Percentiles rank a stretch among this genome's conserved stretches.
phyloP scores from a whole-genome alignment of 2,888 invertebrate genomes.

The Polyommatus icarus region DNA sequence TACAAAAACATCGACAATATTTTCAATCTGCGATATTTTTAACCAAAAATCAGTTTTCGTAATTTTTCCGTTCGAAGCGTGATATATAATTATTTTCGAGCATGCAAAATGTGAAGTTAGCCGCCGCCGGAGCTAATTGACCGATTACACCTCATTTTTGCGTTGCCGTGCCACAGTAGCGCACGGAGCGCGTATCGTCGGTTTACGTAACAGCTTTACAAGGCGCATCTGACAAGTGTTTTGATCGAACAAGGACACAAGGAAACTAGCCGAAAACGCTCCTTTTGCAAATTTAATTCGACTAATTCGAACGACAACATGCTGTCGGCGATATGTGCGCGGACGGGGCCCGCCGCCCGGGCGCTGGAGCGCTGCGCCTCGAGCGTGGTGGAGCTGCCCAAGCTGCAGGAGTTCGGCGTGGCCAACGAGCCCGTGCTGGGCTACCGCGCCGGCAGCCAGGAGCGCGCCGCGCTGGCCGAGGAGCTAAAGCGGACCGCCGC shows the following conservation, averaged over 20 bases:
- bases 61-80: not conserved
- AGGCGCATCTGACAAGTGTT: slow-evolving; percentile 30
- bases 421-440: slow-evolving; percentile 89
- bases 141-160: not conserved
- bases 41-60: not conserved
- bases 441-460: slow-evolving; percentile 91
- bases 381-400: slow-evolving; percentile 83
- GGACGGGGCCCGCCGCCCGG: slow-evolving; percentile 82
- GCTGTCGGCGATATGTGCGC: slow-evolving; percentile 49
- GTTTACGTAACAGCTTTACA: slow-evolving; percentile 31
- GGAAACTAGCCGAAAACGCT: not conserved
- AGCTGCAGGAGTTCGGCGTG: slow-evolving; percentile 84
- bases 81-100: not conserved
- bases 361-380: slow-evolving; percentile 70
- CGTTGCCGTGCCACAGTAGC: not conserved
- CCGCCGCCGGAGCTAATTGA: not conserved
- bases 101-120: slow-evolving; percentile 28
- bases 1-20: slow-evolving; percentile 20
- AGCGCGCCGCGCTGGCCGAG: slow-evolving; percentile 86
- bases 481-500: slow-evolving; percentile 84
- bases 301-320: slow-evolving; percentile 36
- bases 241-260: not conserved
- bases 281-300: not conserved
- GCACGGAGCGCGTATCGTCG: not conserved
- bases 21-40: slow-evolving; percentile 25